Percentiles rank a stretch among this genome's conserved stretches.
These are phyloP conservation scores for Cerastoderma edule DNA, from an alignment of 2,888 invertebrate species.

Conservation along the genomic window DNA sequence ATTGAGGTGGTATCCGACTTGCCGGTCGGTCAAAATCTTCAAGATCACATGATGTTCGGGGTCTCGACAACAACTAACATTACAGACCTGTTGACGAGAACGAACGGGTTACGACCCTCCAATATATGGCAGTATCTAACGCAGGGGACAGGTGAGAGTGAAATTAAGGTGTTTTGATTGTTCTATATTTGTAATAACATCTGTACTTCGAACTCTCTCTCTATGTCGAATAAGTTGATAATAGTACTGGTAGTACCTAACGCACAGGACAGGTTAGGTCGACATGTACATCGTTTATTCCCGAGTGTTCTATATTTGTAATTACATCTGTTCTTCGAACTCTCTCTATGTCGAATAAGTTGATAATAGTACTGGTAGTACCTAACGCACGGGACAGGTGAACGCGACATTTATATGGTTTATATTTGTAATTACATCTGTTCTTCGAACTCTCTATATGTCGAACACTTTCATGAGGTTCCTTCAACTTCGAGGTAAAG, in stretches of 20 bases:
- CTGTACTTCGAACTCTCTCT: not conserved
- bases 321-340: too few relatives aligned
- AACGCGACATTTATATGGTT: not conserved
- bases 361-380: too few relatives aligned
- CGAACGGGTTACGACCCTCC: slow-evolving; percentile 7
- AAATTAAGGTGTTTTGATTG: not conserved
- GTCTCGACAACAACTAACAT: slow-evolving; percentile 24
- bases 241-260: not conserved
- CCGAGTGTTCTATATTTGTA: too few relatives aligned
- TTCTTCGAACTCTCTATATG: not conserved
- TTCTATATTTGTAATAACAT: not conserved
- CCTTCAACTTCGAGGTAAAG: too few relatives aligned
- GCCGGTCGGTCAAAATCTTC: slow-evolving; percentile 80
- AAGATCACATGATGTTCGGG: slow-evolving; percentile 70
- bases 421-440: not conserved
- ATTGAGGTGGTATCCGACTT: slow-evolving; percentile 59
- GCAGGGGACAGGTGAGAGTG: not conserved
- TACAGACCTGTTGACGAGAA: slow-evolving; percentile 26
- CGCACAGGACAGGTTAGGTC: not conserved
- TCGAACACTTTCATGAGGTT: too few relatives aligned
- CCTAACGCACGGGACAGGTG: not conserved
- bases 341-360: not conserved
- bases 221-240: too few relatives aligned
- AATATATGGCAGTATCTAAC: not conserved
- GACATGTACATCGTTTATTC: not conserved